These are phyloP conservation scores for Recurvirostra avosetta DNA, from an alignment of 2,113 vertebrate species.

Conservation along the genomic window DNA sequence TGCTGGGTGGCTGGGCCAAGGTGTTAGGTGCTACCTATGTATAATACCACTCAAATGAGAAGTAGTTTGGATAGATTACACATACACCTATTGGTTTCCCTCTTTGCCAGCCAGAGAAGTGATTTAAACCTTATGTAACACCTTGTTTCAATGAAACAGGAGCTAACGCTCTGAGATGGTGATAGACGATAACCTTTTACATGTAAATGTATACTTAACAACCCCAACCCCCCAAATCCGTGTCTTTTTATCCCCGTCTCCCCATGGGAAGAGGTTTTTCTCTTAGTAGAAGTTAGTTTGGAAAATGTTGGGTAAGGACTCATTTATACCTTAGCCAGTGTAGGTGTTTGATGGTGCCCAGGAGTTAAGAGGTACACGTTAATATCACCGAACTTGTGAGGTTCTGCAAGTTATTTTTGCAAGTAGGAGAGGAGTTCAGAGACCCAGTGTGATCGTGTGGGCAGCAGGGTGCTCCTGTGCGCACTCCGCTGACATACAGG, in stretches of 20 bases:
- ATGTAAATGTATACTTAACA: neutral
- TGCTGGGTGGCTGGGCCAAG: neutral
- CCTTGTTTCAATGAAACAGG: constrained; percentile 15
- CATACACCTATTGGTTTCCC: neutral
- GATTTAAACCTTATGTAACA: neutral
- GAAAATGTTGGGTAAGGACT: neutral
- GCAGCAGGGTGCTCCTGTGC: neutral
- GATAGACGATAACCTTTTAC: neutral
- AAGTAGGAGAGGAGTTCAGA: neutral
- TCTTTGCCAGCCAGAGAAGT: neutral
- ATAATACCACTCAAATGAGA: neutral
- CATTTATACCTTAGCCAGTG: neutral
- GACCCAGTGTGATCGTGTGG: fast-evolving
- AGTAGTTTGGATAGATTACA: neutral
- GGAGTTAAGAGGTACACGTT: neutral
- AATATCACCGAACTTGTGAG: neutral
- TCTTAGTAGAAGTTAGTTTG: neutral
- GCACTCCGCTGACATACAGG: fast-evolving
- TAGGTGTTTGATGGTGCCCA: constrained; percentile 1
- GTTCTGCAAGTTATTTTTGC: neutral
- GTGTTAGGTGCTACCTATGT: neutral
- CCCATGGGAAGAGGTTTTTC: neutral
- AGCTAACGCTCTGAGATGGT: neutral
- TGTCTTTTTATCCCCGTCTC: neutral
- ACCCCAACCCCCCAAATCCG: fast-evolving